Base-by-base conservation (phyloP, 2,113 vertebrate genomes). In the Cyanoramphus novaezelandiae region DNA sequence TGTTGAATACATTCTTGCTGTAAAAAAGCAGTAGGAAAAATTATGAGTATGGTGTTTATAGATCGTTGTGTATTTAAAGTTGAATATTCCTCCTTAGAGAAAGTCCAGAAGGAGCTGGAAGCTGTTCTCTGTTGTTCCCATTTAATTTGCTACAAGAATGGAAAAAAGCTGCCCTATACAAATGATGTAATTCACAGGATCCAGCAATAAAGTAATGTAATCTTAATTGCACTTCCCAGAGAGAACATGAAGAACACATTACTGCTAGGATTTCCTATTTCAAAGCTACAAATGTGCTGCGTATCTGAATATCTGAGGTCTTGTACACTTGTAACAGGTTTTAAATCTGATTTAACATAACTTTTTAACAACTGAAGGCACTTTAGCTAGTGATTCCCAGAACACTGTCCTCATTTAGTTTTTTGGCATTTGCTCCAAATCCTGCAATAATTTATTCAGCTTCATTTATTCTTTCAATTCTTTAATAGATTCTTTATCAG, bases 31-130 rank as follows among this genome's bases (percentile, higher is more conserved):
- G 21, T 39, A 71, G 33, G 69, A 71, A 76, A 78, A 64, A 55
- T 7, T 6, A 18, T 18, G 10, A 24, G 18, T 46, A 5, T 6
- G 55, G 47, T n/a, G 25, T 43, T 59, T 78, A 27, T 20, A 62
- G 57, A 43, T 39, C 35, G 17, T 17, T 80, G 10, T 67, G 5
- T 67, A 37, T 71, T 88, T 92, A 82, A 95, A 85, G 16, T 41
- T 76, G 21, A 82, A 44, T 94, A 70, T 90, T 94, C 49, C 20
- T 92, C 37, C 10, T 25, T 59, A 97, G 97, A 93, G 43, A 94
- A 89, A 63, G 95, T 94, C 55, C 95, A 98, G 72, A 88, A 92
- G 88, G 97, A 98, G 70, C 57, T 97, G 92, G 95, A 97, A 19
- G 13, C 46, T 23, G 90, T 97, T 69, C 80, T 97, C 67, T 92